phyloP scores from a whole-genome alignment of 2,888 invertebrate species.

The Nemapogon koenigi region DNA sequence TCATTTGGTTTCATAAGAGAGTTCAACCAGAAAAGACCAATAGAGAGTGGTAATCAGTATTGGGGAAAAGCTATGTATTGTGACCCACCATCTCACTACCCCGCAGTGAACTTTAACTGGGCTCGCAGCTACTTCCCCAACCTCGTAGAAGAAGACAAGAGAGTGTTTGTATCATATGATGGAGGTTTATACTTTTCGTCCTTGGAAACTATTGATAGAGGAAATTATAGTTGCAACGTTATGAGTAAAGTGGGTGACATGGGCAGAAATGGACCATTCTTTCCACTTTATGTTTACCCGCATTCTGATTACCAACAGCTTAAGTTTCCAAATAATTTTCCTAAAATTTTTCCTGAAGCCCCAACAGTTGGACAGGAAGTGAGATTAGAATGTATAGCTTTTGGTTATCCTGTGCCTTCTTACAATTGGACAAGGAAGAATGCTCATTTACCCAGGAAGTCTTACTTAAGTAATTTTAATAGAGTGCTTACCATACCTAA shows the following conservation, averaged over 20 bases:
- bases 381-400: conserved; percentile 92
- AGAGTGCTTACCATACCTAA: conserved; percentile 86
- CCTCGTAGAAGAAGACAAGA: conserved; percentile 90
- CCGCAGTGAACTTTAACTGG: conserved; percentile 90
- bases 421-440: conserved; percentile 91
- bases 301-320: conserved; percentile 90
- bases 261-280: conserved; percentile 90
- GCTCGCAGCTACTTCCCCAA: conserved; percentile 88
- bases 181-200: conserved; percentile 95
- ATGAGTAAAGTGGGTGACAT: conserved; percentile 86
- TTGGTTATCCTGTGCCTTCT: conserved; percentile 93
- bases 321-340: conserved; percentile 93
- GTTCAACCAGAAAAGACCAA: conserved; percentile 86
- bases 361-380: conserved; percentile 91
- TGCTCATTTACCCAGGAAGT: conserved; percentile 74
- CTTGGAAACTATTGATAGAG: conserved; percentile 87
- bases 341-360: conserved; percentile 93
- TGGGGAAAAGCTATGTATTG: conserved; percentile 94
- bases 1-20: conserved; percentile 91
- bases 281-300: conserved; percentile 80
- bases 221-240: conserved; percentile 91
- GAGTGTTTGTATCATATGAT: conserved; percentile 93
- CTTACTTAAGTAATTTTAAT: conserved; percentile 77
- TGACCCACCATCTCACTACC: conserved; percentile 92
- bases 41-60: conserved; percentile 86